Base-by-base conservation (phyloP, 1,140 invertebrate species). In the Plodia interpunctella region DNA sequence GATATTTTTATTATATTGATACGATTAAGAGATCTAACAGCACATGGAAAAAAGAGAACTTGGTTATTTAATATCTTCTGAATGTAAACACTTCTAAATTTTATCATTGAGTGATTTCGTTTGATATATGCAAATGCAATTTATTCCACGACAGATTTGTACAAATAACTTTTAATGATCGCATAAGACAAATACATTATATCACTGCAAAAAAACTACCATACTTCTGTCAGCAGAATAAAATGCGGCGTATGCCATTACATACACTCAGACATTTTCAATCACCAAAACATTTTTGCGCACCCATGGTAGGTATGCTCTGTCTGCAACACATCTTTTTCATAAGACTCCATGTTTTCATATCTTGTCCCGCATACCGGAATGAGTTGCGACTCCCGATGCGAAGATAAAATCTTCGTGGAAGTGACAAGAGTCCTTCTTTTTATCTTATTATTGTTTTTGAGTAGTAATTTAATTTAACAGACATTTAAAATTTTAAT, bases 251-350 rank as follows among this genome's bases (percentile, higher is more conserved):
- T 15, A 44, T 44, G 13, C 38, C 38, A 44, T 44, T 44, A 44
- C n/a, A 44, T 44, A 44, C 38, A 44, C 38, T 44, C n/a, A 44
- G 13, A 44, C n/a, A 44, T 44, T 15, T 44, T 17, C 10, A 17
- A 44, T 44, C 38, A 44, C 38, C 38, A 44, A 44, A 15, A 44
- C n/a, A 44, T 44, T 44, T 32, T 44, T 44, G 38, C 38, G 38
- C 38, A 44, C 13, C 15, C 38, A 10, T 6, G 38, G 38, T 44
- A 44, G n/a, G 10, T 6, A n/a, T n/a, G n/a, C n/a, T n/a, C n/a
- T n/a, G n/a, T 15, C 38, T 4, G 32, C 13, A 35, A 15, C 13
- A 44, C 38, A 44, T 44, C n/a, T 44, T 44, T 44, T 44, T 44
- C 38, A 44, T 44, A 44, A 44, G 38, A 44, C 38, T 13, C 15